Evolutionary conservation across 2,888 invertebrate species (phyloP).

Genomic region (Plebejus argus): DNA sequence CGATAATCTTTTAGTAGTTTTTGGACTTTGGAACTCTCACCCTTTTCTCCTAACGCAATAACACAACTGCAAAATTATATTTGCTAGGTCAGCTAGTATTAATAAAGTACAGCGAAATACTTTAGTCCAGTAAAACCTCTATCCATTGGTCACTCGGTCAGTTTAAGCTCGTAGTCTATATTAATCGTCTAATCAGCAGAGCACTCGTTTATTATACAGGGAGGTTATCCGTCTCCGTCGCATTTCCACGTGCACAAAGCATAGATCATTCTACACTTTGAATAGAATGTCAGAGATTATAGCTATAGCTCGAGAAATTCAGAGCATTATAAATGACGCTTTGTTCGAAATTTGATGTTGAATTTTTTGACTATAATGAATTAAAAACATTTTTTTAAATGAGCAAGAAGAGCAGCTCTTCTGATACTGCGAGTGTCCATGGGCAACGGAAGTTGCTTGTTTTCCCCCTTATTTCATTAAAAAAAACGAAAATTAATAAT

Average conservation of each 20-base stretch:
- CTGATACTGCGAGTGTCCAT: no score
- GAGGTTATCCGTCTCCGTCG: background rate
- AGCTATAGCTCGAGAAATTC: background rate
- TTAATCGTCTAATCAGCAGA: constrained; percentile 3
- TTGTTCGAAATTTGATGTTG: background rate
- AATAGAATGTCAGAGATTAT: constrained; percentile 12
- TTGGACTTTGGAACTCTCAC: no score
- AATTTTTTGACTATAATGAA: background rate
- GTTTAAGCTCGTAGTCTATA: background rate
- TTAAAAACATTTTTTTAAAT: no score
- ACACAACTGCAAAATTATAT: no score
- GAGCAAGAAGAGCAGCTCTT: no score
- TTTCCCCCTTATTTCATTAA: no score
- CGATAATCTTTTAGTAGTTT: no score
- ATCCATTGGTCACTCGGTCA: background rate
- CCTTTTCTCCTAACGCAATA: no score
- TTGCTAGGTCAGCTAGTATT: no score
- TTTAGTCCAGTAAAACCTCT: background rate
- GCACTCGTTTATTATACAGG: background rate
- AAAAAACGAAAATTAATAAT: no score
- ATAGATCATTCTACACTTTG: constrained; percentile 15
- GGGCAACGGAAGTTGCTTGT: no score
- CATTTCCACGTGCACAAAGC: background rate
- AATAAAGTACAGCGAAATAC: no score
- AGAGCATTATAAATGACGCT: background rate